Percentiles rank a stretch among this genome's conserved stretches.
These are phyloP conservation scores for Atta cephalotes DNA, from an alignment of 1,140 invertebrate genomes.

Conservation along the genomic window DNA sequence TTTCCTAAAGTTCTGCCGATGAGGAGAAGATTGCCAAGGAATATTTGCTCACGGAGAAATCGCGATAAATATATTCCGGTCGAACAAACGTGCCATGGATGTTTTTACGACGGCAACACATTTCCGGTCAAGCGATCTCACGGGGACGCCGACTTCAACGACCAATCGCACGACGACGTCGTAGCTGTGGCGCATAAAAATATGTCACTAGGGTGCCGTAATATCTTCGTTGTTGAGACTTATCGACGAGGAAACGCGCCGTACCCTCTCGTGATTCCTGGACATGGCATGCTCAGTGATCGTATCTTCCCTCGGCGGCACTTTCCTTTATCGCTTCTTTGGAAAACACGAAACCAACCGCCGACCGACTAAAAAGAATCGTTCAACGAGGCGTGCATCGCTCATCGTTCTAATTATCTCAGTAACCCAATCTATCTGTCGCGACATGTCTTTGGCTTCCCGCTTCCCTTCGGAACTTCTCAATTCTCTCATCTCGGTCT, in stretches of 20 bases:
- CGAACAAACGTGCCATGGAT: conserved; percentile 29
- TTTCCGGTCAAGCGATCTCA: conserved; percentile 82
- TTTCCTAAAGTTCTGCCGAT: conserved; percentile 8
- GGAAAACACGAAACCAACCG: conserved; percentile 23
- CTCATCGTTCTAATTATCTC: conserved; percentile 85
- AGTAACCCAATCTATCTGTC: conserved; percentile 82
- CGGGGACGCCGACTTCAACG: conserved; percentile 73
- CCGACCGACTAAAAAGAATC: conserved; percentile 76
- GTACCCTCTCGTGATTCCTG: conserved; percentile 32
- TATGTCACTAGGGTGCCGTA: conserved; percentile 81
- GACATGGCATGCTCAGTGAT: conserved; percentile 17
- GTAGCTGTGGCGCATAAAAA: conserved; percentile 80
- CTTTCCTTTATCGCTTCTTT: conserved; percentile 41
- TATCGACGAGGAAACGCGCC: conserved; percentile 61
- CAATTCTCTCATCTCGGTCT: conserved; percentile 61
- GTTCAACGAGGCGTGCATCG: conserved; percentile 84
- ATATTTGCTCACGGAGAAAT: conserved; percentile 18
- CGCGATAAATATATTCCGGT: conserved; percentile 56
- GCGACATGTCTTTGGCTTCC: conserved; percentile 79
- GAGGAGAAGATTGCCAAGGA: not conserved
- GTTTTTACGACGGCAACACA: conserved; percentile 79
- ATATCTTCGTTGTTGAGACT: conserved; percentile 75
- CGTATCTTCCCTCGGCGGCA: conserved; percentile 12
- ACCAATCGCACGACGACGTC: conserved; percentile 77
- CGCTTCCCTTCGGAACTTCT: conserved; percentile 69